Conservation (phyloP, 1,140 invertebrate genomes). For the Agrilus planipennis region DNA sequence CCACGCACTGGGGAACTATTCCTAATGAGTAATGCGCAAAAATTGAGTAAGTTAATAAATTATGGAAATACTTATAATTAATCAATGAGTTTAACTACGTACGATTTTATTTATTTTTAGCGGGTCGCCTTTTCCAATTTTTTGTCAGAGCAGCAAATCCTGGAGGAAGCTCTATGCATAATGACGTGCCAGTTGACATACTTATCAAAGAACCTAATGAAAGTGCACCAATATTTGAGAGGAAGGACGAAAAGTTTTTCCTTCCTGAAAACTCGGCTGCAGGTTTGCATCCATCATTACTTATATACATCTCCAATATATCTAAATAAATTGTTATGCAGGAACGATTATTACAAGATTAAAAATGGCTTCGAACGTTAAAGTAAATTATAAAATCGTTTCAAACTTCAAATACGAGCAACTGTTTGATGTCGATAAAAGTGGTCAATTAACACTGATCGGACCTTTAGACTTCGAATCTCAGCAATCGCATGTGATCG, state of each 20-base stretch:
- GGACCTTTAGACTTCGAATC: constrained; percentile 67
- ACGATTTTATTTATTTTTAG: constrained; percentile 36
- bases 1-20: constrained; percentile 48
- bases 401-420: constrained; percentile 47
- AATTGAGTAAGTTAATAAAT: constrained; percentile 36
- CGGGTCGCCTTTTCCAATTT: constrained; percentile 72
- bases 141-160: constrained; percentile 77
- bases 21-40: constrained; percentile 39
- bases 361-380: constrained; percentile 44
- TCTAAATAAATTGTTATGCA: constrained; percentile 11
- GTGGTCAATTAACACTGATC: constrained; percentile 60
- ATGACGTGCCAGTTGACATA: constrained; percentile 68
- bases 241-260: constrained; percentile 62
- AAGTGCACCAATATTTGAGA: constrained; percentile 57
- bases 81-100: neutral
- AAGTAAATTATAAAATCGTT: constrained; percentile 54
- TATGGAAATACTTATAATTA: neutral
- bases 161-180: constrained; percentile 55
- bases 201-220: constrained; percentile 59
- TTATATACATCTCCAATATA: neutral
- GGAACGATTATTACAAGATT: constrained; percentile 51
- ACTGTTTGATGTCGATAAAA: constrained; percentile 61
- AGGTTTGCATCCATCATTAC: constrained; percentile 29
- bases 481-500: constrained; percentile 59
- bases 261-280: constrained; percentile 63